Base-by-base conservation (phyloP, 2,113 vertebrate species). In the Uropsilus gracilis region DNA sequence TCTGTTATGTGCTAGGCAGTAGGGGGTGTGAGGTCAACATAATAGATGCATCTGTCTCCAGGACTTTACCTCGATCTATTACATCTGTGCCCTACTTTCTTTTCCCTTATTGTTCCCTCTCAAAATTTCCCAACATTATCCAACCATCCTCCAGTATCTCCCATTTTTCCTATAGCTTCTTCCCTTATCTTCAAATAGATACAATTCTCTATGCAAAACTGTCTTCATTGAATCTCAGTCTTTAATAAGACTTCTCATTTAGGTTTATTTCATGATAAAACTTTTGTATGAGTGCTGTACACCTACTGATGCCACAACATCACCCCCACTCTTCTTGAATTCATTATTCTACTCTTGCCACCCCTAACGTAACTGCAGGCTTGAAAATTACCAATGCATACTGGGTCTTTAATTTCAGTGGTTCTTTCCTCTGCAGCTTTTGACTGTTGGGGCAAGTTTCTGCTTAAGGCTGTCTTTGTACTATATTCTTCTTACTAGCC, bases 381-480 rank as follows among this genome's bases (percentile, higher is more conserved):
- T 34, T 82, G 34, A 83, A 96, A 92, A 59, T 50, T n/a, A 81
- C 30, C 30, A 86, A 34, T 26, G 34, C 26, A 17, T 66, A 91
- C 80, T 66, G 88, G 42, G 78, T n/a, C 30, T 76, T 46, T 66
- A 39, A 69, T 87, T 28, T 46, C 66, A 34, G 63, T 8, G 50
- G 30, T 57, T 37, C 10, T 86, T 72, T 83, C 61, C 24, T 37
- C 48, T 81, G 46, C 8, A 81, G 63, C 17, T 80, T 83, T 34
- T 72, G 66, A 46, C 28, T 72, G 14, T 87, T 90, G 18, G 2
- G 53, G 75, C 37, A 90, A 81, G n/a, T 59, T 73, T 83, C 71
- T 66, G 28, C 20, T 76, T 71, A 48, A 46, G 13, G 6, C 22
- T 89, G 68, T 53, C 53, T 83, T 64, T 53, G 30, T 50, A 48